These are phyloP conservation scores for Hypercompe scribonia DNA, from an alignment of 2,888 invertebrate species.

Conservation along the genomic window DNA sequence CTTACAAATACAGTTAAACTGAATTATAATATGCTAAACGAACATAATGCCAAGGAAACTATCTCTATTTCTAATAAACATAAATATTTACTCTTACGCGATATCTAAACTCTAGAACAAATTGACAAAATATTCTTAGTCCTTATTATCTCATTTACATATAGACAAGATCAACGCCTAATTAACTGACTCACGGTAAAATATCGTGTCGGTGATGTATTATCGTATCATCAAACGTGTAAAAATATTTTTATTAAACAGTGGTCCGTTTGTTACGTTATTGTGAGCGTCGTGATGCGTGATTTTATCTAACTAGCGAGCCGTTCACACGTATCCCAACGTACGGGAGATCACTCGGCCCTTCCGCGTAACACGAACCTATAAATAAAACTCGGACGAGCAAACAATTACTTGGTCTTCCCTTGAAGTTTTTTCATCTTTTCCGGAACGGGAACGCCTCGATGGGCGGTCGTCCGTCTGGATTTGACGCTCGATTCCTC, in stretches of 20 bases:
- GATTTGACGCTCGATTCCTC: slow-evolving; percentile 51
- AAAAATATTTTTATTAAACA: slow-evolving; percentile 81
- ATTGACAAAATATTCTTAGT: slow-evolving; percentile 81
- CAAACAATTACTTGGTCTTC: slow-evolving; percentile 59
- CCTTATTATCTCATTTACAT: slow-evolving; percentile 70
- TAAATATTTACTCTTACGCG: slow-evolving; percentile 67
- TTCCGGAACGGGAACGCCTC: slow-evolving; percentile 77
- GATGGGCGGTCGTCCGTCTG: slow-evolving; percentile 61
- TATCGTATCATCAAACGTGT: slow-evolving; percentile 68
- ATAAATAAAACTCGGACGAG: slow-evolving; percentile 45
- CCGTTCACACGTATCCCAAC: slow-evolving; percentile 50
- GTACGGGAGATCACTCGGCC: slow-evolving; percentile 37
- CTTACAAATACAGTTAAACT: slow-evolving; percentile 53
- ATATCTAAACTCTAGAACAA: slow-evolving; percentile 74
- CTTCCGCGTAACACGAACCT: slow-evolving; percentile 50
- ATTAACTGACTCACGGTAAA: slow-evolving; percentile 64
- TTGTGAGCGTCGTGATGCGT: slow-evolving; percentile 74
- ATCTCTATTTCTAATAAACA: slow-evolving; percentile 58
- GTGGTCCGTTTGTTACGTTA: slow-evolving; percentile 80
- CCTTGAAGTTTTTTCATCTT: slow-evolving; percentile 72
- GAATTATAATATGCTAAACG: slow-evolving; percentile 53
- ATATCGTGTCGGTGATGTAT: slow-evolving; percentile 63
- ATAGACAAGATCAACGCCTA: slow-evolving; percentile 72
- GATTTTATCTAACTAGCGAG: slow-evolving; percentile 72
- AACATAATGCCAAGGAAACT: slow-evolving; percentile 52